These are phyloP conservation scores for Actias luna DNA, from an alignment of 2,888 invertebrate species.

Conservation along the genomic window DNA sequence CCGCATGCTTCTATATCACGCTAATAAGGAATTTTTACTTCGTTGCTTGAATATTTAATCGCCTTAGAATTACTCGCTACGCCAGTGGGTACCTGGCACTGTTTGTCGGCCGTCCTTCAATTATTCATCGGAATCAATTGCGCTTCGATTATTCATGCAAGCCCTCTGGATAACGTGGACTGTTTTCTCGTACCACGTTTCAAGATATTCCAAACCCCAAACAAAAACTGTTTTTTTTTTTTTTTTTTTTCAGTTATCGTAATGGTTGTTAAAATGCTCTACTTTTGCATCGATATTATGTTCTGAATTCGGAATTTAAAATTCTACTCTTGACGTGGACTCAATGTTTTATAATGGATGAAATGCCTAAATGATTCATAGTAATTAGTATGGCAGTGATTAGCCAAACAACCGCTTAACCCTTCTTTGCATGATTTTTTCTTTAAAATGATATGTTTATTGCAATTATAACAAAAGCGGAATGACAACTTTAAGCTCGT, in stretches of 20 bases:
- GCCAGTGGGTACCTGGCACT: constrained; percentile 28
- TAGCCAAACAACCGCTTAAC: no score
- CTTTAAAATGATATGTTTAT: no score
- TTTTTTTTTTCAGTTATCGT: background rate
- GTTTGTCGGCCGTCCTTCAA: constrained; percentile 33
- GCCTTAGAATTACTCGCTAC: constrained; percentile 19
- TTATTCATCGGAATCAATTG: constrained; percentile 40
- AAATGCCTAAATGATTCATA: no score
- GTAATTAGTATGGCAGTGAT: no score
- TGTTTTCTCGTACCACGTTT: background rate
- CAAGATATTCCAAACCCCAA: background rate
- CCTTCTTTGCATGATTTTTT: no score
- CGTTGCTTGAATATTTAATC: constrained; percentile 38
- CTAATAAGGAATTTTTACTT: constrained; percentile 36
- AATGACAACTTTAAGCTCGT: no score
- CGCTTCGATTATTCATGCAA: constrained; percentile 19
- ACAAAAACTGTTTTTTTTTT: background rate
- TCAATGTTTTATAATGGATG: no score
- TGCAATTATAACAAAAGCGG: no score
- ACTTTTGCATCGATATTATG: background rate
- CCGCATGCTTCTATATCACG: constrained; percentile 31
- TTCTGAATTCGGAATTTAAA: no score
- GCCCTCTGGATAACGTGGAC: background rate
- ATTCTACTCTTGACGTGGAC: no score
- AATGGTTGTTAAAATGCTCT: background rate